These are phyloP conservation scores for Incurvaria masculella DNA, from an alignment of 2,888 invertebrate genomes.

Conservation along the genomic window DNA sequence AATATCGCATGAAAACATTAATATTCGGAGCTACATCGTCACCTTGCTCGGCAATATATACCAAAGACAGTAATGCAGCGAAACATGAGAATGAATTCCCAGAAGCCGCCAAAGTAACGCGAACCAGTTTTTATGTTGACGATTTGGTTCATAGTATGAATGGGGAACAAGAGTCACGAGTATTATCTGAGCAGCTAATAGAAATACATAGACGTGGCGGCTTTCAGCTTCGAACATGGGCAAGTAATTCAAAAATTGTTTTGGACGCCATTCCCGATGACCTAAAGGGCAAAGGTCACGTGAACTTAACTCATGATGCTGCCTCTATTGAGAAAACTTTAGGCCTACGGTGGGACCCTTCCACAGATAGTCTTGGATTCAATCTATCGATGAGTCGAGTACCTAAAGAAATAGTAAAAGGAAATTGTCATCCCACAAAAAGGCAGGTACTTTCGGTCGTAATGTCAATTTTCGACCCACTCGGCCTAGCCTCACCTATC, in stretches of 20 bases:
- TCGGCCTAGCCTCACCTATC: neutral
- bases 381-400: slow-evolving; percentile 7
- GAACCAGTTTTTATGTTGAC: slow-evolving; percentile 12
- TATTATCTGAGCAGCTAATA: neutral
- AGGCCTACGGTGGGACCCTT: neutral
- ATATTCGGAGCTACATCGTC: slow-evolving; percentile 15
- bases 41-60: slow-evolving; percentile 11
- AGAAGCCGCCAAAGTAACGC: slow-evolving; percentile 5
- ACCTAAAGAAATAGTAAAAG: neutral
- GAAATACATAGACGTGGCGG: neutral
- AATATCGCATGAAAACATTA: slow-evolving; percentile 13
- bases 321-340: neutral
- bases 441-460: neutral
- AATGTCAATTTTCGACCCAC: slow-evolving; percentile 3
- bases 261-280: neutral
- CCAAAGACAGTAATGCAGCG: slow-evolving; percentile 12
- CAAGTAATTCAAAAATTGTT: neutral
- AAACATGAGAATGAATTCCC: slow-evolving; percentile 4
- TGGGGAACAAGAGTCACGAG: slow-evolving; percentile 1
- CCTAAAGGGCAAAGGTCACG: neutral
- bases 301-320: neutral
- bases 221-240: neutral
- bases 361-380: neutral
- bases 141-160: slow-evolving; percentile 11
- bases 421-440: neutral